Evolutionary conservation across 2,888 invertebrate genomes (phyloP).

Genomic region (Schizotus pectinicornis): DNA sequence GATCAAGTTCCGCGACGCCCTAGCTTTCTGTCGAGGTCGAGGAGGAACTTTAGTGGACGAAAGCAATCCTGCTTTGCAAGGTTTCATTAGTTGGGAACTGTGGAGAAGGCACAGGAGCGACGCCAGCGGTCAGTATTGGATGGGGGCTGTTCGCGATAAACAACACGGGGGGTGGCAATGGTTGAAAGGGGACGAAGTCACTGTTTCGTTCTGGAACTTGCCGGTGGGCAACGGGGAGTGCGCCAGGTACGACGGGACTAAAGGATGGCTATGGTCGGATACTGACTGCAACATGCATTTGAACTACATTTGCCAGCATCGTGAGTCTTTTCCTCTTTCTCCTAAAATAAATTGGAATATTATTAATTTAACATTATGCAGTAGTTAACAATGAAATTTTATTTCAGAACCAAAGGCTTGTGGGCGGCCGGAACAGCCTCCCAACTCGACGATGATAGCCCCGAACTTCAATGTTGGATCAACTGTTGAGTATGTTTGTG

Average conservation of each 20-base stretch:
- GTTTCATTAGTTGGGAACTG: conserved; percentile 93
- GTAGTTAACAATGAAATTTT: conserved; percentile 1
- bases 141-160: conserved; percentile 88
- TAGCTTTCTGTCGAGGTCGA: conserved; percentile 78
- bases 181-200: conserved; percentile 86
- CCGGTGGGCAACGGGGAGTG: conserved; percentile 85
- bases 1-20: conserved; percentile 77
- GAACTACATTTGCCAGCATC: conserved; percentile 93
- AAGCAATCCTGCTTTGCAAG: conserved; percentile 91
- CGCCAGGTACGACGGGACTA: conserved; percentile 88
- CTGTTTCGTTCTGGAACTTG: conserved; percentile 91
- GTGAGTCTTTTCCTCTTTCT: conserved; percentile 72
- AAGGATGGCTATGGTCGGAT: conserved; percentile 95
- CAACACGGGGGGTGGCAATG: conserved; percentile 87
- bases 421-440: conserved; percentile 90
- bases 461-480: conserved; percentile 82
- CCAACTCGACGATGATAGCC: conserved; percentile 86
- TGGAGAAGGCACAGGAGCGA: conserved; percentile 91
- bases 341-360: no score
- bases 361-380: no score
- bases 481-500: conserved; percentile 83
- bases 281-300: conserved; percentile 84
- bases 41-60: conserved; percentile 87
- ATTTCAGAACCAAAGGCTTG: conserved; percentile 84
- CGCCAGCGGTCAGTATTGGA: conserved; percentile 92